Evolutionary conservation across 1,140 invertebrate genomes (phyloP).

Genomic region (Camponotus pennsylvanicus): DNA sequence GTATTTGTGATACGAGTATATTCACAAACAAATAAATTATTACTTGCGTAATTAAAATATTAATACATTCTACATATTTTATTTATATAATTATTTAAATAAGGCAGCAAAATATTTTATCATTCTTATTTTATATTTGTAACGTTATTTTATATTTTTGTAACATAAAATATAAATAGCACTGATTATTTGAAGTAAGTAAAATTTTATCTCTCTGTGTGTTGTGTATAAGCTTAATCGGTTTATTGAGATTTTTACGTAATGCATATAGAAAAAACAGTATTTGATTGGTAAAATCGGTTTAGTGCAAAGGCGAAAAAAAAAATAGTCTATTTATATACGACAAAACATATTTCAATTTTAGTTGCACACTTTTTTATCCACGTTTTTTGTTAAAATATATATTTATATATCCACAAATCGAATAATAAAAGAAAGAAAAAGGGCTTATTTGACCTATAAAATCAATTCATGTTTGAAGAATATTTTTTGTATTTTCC

Average conservation of each 20-base stretch:
- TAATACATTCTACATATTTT: not conserved
- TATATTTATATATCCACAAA: not conserved
- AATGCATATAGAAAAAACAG: not conserved
- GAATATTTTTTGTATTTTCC: not conserved
- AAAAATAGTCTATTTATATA: not conserved
- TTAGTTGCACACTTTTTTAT: not conserved
- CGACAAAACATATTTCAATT: not conserved
- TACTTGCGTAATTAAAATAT: not conserved
- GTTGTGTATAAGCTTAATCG: not conserved
- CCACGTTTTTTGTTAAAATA: not conserved
- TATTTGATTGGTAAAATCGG: slow-evolving; percentile 3
- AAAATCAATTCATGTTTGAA: not conserved
- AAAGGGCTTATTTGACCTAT: not conserved
- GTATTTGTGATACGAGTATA: not conserved
- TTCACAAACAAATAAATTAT: not conserved
- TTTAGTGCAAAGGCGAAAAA: slow-evolving; percentile 4
- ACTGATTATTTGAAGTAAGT: not conserved
- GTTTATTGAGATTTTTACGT: not conserved
- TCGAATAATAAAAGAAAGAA: not conserved
- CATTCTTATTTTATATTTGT: not conserved
- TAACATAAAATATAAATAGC: too few relatives aligned
- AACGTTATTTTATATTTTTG: too few relatives aligned
- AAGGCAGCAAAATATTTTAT: not conserved
- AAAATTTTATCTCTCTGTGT: not conserved
- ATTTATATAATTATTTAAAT: not conserved